A percentile compares a stretch with the other conserved stretches of the same genome.
Evolutionary conservation across 2,888 invertebrate species (phyloP).

Genomic region (Nasonovia ribisnigri): DNA sequence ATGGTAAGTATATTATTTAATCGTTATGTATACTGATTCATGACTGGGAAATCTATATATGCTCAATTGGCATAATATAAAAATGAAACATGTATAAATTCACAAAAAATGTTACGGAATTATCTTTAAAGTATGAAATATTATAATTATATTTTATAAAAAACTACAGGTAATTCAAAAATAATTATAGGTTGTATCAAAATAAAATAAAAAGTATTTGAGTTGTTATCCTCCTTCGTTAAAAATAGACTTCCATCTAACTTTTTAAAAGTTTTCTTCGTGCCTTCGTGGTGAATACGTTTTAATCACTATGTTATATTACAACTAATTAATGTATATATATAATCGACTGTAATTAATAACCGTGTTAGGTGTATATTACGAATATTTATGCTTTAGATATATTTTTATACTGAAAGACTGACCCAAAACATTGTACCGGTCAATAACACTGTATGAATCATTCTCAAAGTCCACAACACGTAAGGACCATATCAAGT

Average conservation of each 20-base stretch:
- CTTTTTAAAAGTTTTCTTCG: background rate
- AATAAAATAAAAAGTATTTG: background rate
- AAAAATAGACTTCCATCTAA: background rate
- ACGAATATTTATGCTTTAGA: background rate
- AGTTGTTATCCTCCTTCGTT: background rate
- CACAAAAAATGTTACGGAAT: background rate
- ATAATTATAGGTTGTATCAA: conserved; percentile 1
- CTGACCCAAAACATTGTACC: background rate
- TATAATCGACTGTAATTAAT: background rate
- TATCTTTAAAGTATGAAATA: background rate
- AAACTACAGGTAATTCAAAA: background rate
- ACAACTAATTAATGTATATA: background rate
- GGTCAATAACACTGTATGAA: background rate
- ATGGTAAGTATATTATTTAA: background rate
- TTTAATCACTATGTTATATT: background rate
- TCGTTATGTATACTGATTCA: background rate
- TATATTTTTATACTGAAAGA: background rate
- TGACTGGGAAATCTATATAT: background rate
- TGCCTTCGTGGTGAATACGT: too few relatives aligned
- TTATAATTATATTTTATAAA: background rate
- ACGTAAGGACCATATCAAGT: background rate
- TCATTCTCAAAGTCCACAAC: background rate
- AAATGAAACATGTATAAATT: background rate
- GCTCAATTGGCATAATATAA: background rate
- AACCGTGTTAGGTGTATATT: background rate